These are phyloP conservation scores for Chrysina gloriosa DNA, from an alignment of 2,888 invertebrate species.

Conservation along the genomic window DNA sequence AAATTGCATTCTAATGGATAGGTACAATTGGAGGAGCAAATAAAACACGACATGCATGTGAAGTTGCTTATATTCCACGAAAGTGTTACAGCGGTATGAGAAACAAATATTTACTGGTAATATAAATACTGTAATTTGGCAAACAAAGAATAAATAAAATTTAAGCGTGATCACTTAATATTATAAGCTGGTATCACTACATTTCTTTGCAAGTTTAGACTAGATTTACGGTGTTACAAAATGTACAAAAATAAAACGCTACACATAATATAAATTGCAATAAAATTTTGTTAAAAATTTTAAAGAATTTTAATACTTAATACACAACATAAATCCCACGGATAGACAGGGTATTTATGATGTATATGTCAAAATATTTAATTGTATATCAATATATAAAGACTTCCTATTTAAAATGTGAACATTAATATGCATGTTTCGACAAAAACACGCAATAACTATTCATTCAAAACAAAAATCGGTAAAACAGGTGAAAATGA, in stretches of 20 bases:
- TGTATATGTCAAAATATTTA: too few species aligned
- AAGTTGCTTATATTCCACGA: constrained; percentile 54
- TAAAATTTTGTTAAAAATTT: constrained; percentile 25
- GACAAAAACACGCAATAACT: background rate
- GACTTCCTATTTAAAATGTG: background rate
- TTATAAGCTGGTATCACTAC: constrained; percentile 21
- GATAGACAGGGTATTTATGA: too few species aligned
- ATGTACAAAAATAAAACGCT: constrained; percentile 19
- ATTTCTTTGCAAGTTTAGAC: constrained; percentile 22
- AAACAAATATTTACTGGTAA: constrained; percentile 1
- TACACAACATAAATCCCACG: too few species aligned
- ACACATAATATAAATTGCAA: constrained; percentile 4
- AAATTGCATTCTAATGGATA: background rate
- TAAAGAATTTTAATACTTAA: constrained; percentile 9
- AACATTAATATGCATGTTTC: constrained; percentile 2
- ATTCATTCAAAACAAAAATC: background rate
- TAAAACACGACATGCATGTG: constrained; percentile 53
- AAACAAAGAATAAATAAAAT: constrained; percentile 15
- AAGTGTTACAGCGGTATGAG: constrained; percentile 19
- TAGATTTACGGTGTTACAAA: constrained; percentile 23
- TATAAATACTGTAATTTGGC: constrained; percentile 1
- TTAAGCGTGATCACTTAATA: constrained; percentile 16
- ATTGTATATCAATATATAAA: too few species aligned
- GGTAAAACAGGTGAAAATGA: background rate
- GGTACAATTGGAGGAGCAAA: constrained; percentile 46